Base-by-base conservation (phyloP, 2,888 invertebrate genomes). In the Sialis lutaria region DNA sequence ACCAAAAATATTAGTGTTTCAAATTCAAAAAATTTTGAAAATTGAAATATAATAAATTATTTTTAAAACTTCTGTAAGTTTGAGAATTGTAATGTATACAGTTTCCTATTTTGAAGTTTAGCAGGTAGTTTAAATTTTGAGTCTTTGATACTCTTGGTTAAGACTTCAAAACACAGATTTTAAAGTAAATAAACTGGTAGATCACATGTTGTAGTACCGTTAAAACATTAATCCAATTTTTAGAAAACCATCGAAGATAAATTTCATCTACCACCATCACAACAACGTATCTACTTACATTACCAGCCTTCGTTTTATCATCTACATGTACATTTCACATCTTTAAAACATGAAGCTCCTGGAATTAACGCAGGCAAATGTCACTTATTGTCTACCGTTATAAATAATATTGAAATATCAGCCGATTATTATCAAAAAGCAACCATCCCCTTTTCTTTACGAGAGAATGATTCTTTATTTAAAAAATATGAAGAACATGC, bases 241-340 rank as follows among this genome's bases (percentile, higher is more conserved):
- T 67, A 85, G 81, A 71, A 75, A 61, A 78, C 78, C 4, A 88
- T 97, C 49, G 60, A 74, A 44, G 72, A 84, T 33, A 86, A 83
- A 56, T 96, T 85, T 65, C 74, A 74, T 9, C 55, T 97, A 1
- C 66, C 74, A 4, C 63, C 70, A 10, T 74, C 76, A 5, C 80
- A 88, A 58, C 63, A 96, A 31, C 73, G 93, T 30, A 75, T 88
- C 50, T 97, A 86, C 63, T 63, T 96, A 0, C 96, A 97, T 63
- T 97, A 97, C 65, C 95, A 92, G 58, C 97, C 97, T 0, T 89
- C 93, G 0, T 98, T 92, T 68, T 96, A 93, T 65, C 95, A 97
- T 61, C 70, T 98, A 1, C 97, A 98, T 62, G 74, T 97, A 0
- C 97, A 98, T 64, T 89, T 95, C 58, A 88, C 88, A 8, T 77